Percentiles rank a stretch among this genome's conserved stretches.
These are phyloP conservation scores for Perccottus glenii DNA, from an alignment of 2,113 vertebrate genomes.

Conservation along the genomic window DNA sequence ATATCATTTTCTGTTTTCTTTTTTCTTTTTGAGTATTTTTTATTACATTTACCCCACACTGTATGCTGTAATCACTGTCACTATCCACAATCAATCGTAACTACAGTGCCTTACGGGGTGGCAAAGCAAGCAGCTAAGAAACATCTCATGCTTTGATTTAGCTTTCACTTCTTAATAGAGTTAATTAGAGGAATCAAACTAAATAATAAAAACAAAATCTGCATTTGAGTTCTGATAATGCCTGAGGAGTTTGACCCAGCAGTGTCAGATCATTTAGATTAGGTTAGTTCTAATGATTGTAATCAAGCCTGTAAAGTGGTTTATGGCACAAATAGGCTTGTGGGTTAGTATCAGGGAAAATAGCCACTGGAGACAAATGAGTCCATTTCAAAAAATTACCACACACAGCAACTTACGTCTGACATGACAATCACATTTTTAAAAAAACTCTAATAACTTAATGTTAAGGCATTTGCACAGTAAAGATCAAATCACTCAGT, in stretches of 20 bases:
- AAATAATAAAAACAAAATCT: conserved; percentile 16
- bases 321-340: not conserved
- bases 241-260: not conserved
- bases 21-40: conserved; percentile 5
- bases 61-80: conserved; percentile 40
- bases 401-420: too few relatives aligned
- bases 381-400: not conserved
- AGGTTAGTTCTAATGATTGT: not conserved
- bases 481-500: too few relatives aligned
- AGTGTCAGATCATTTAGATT: not conserved
- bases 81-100: conserved; percentile 22
- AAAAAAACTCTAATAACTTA: too few relatives aligned
- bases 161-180: conserved; percentile 31
- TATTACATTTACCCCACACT: conserved; percentile 48
- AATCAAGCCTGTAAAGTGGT: not conserved
- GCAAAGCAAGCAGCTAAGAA: conserved; percentile 43
- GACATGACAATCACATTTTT: too few relatives aligned
- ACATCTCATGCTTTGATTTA: conserved; percentile 40
- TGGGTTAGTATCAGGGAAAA: not conserved
- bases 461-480: too few relatives aligned
- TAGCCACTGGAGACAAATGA: not conserved
- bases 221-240: conserved; percentile 20
- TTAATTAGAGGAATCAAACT: conserved; percentile 38
- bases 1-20: too few relatives aligned
- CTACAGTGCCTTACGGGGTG: conserved; percentile 31